Evolutionary conservation across 2,113 vertebrate genomes (phyloP).

Genomic region (Grallaria varia): DNA sequence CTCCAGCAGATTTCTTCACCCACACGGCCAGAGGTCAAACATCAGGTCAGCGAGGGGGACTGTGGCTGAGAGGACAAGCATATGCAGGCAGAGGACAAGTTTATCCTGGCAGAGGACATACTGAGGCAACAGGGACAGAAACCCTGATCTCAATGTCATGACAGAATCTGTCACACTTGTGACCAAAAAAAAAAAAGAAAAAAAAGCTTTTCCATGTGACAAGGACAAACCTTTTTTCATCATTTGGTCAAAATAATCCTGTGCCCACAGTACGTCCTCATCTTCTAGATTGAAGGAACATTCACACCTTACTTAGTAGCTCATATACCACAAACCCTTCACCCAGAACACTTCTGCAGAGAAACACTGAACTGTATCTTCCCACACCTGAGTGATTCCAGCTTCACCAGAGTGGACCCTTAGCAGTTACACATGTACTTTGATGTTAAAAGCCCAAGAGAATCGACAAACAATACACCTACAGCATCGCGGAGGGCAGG

Average conservation of each 20-base stretch:
- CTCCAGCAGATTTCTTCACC: background rate
- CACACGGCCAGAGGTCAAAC: background rate
- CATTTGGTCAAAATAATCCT: background rate
- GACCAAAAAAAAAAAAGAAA: background rate
- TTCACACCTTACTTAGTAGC: background rate
- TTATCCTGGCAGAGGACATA: background rate
- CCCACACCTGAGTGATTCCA: background rate
- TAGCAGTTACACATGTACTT: background rate
- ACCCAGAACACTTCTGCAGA: background rate
- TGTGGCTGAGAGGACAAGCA: fast-evolving
- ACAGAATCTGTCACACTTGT: background rate
- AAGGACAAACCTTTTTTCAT: background rate
- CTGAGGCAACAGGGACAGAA: background rate
- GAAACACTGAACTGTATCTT: background rate
- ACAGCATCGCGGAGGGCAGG: background rate
- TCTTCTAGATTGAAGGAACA: background rate
- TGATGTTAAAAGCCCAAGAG: background rate
- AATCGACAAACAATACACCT: background rate
- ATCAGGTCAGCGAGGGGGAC: background rate
- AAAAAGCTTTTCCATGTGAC: background rate
- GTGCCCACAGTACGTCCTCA: background rate
- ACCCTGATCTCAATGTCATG: background rate
- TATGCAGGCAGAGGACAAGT: background rate
- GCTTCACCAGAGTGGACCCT: background rate
- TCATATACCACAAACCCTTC: background rate